A percentile compares a stretch with the other conserved stretches of the same genome.
Evolutionary conservation across 2,888 invertebrate species (phyloP).

Genomic region (Heterodera filipjevi): DNA sequence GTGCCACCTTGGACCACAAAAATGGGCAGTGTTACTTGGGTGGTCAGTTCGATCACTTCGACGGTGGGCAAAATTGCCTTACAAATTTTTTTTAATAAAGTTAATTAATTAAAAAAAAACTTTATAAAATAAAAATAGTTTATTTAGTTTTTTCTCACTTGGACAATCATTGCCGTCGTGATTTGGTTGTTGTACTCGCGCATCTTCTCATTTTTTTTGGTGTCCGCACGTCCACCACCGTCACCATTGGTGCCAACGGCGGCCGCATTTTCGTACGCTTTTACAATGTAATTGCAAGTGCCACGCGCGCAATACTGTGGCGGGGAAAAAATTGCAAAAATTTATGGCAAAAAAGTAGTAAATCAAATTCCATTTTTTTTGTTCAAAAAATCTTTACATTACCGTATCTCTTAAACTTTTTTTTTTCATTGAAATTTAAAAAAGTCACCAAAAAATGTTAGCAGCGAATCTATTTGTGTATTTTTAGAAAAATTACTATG

Average conservation of each 20-base stretch:
- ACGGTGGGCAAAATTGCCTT: slow-evolving; percentile 27
- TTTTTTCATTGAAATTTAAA: no score
- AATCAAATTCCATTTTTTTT: no score
- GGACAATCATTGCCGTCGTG: slow-evolving; percentile 25
- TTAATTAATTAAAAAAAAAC: no score
- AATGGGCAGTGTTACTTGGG: slow-evolving; percentile 16
- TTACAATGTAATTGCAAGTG: slow-evolving; percentile 20
- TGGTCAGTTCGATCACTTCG: slow-evolving; percentile 20
- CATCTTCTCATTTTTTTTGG: slow-evolving; percentile 12
- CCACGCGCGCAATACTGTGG: slow-evolving; percentile 20
- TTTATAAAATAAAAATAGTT: not conserved
- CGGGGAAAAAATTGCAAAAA: not conserved
- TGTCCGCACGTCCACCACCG: slow-evolving; percentile 10
- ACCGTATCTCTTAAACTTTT: no score
- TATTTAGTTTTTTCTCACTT: slow-evolving; percentile 12
- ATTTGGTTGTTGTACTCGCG: slow-evolving; percentile 29
- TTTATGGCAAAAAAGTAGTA: not conserved
- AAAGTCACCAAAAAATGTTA: no score
- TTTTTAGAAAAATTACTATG: no score
- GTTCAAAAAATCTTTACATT: no score
- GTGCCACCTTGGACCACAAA: slow-evolving; percentile 14
- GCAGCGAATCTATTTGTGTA: no score
- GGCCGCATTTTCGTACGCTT: slow-evolving; percentile 13
- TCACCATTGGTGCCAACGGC: not conserved
- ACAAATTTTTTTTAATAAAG: not conserved